These are phyloP conservation scores for Campaea margaritaria DNA, from an alignment of 2,888 invertebrate species.

Conservation along the genomic window DNA sequence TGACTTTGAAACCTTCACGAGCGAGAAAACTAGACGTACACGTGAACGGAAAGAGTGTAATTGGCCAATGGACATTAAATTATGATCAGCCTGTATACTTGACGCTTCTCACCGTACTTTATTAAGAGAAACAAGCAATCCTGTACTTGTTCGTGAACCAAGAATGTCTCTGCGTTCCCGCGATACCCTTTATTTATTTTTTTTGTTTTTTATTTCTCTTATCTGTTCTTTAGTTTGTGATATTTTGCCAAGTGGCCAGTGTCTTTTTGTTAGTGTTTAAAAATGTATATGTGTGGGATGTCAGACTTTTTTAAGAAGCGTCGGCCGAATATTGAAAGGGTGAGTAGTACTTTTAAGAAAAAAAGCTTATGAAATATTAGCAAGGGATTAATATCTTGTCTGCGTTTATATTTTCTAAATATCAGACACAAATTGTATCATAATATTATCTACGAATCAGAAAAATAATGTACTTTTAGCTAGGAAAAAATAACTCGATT, in stretches of 20 bases:
- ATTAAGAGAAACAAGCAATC: constrained; percentile 45
- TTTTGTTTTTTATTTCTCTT: constrained; percentile 41
- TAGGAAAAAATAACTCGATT: too few species aligned
- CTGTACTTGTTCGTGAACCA: constrained; percentile 20
- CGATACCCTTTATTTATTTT: constrained; percentile 53
- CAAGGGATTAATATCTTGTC: too few species aligned
- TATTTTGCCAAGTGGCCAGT: constrained; percentile 23
- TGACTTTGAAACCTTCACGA: too few species aligned
- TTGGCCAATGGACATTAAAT: not conserved
- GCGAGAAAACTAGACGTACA: too few species aligned
- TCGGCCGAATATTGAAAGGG: constrained; percentile 66
- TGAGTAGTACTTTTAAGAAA: constrained; percentile 50
- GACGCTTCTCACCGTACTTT: constrained; percentile 34
- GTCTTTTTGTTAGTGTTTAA: constrained; percentile 7
- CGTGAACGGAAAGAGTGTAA: not conserved
- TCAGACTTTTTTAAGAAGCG: constrained; percentile 70
- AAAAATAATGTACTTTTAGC: too few species aligned
- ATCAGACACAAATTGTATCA: too few species aligned
- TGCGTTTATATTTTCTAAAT: too few species aligned
- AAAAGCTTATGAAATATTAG: too few species aligned
- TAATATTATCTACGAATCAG: too few species aligned
- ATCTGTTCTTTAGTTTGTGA: constrained; percentile 18
- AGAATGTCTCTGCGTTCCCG: constrained; percentile 50
- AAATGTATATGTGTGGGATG: constrained; percentile 74
- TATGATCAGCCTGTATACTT: constrained; percentile 23